Evolutionary conservation across 2,888 invertebrate species (phyloP), one percentile per base, ranked within the genome.

Genomic region (Octodonta nipae): DNA sequence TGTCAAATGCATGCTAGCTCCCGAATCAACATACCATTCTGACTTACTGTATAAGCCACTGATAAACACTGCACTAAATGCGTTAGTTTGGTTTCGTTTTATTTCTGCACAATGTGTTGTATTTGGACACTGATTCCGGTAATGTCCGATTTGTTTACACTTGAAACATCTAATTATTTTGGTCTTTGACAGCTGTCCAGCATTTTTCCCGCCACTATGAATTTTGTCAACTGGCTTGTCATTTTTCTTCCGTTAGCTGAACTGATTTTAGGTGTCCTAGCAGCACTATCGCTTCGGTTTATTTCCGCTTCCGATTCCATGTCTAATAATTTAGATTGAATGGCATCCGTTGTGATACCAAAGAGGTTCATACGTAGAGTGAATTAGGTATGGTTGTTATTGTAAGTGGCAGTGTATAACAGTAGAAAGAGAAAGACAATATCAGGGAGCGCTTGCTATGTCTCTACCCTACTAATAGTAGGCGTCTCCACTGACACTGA

Each of bases 21-120:
- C 49, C 2, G 42, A 43, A 26, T 52, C 47, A 3, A 49, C 26
- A 15, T 48, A 50, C 40, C 43, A 51, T 20, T 49, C 47, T 5
- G 15, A 12, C 20, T 38, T 41, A 16, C 32, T 29, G 31, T n/a
- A n/a, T n/a, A n/a, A n/a, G n/a, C n/a, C n/a, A n/a, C n/a, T n/a
- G n/a, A n/a, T n/a, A n/a, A n/a, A n/a, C n/a, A n/a, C n/a, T n/a
- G n/a, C n/a, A n/a, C n/a, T n/a, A n/a, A n/a, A n/a, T n/a, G n/a
- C n/a, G 33, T 40, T 12, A 27, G 25, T 10, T 32, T 37, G 14
- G 24, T 28, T 13, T 28, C 20, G 13, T 5, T 11, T 31, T 10
- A 11, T 25, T 15, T 28, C n/a, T 3, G n/a, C 32, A 15, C 15
- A 13, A 14, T 28, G 11, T 15, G 11, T 28, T 16, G 8, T 28